Base-by-base conservation (phyloP, 2,888 invertebrate genomes). In the Conops quadrifasciatus region DNA sequence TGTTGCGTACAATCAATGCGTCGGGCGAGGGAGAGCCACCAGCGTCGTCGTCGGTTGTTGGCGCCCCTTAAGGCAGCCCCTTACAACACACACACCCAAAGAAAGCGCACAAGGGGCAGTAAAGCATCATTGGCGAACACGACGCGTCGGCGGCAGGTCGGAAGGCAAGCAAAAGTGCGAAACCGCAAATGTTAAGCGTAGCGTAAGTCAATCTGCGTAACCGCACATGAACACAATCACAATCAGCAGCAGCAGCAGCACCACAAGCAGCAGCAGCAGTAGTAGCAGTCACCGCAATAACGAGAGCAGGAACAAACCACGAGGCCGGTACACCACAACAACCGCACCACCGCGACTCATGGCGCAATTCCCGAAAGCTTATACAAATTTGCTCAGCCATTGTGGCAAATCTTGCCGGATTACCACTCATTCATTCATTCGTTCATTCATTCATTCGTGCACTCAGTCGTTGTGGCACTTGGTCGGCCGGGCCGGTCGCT, bases 151-250 rank as follows among this genome's bases (percentile, higher is more conserved):
- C 30, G 67, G 63, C 60, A 36, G 19, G 64, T 56, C 24, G n/a
- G 36, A 15, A 15, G n/a, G 45, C 36, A 75, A 79, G 80, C 78
- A 80, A 81, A 83, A 82, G 83, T 83, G 83, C 79, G 79, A 83
- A 83, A 82, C 83, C 83, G 77, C 83, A 83, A 83, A 82, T 83
- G 81, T 81, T 82, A 83, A 83, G 78, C 81, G 79, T 77, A 79
- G 79, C 81, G 79, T 77, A 80, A 83, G 82, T 82, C 81, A 83
- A 82, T 79, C 78, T 75, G 67, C 72, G 72, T 67, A 74, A 75
- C 77, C 75, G 73, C 74, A 74, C 70, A 64, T 66, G 60, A 9
- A 36, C 9, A 36, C 36, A 36, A 36, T 36, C 36, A 9, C 5
- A 36, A 36, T 36, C 9, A 72, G 68, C 49, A 16, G 45, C 49